phyloP scores from a whole-genome alignment of 2,888 invertebrate genomes.

The Apamea sordens region DNA sequence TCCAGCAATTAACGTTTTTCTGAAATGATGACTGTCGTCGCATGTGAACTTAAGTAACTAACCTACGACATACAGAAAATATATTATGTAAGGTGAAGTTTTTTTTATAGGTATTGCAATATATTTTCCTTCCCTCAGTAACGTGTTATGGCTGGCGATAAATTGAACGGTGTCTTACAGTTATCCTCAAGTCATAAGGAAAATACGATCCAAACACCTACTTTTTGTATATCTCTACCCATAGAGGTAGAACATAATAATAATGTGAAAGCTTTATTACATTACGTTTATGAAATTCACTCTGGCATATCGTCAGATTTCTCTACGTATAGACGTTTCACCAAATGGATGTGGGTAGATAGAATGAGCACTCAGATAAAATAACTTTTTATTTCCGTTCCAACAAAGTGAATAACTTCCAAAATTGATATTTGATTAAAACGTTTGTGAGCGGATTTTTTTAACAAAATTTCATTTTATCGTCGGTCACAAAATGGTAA shows the following conservation, averaged over 20 bases:
- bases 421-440: constrained; percentile 66
- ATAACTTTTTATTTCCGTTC: constrained; percentile 59
- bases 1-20: background rate
- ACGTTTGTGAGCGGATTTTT: constrained; percentile 53
- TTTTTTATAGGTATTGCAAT: background rate
- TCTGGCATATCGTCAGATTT: constrained; percentile 52
- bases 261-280: constrained; percentile 45
- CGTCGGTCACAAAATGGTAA: constrained; percentile 38
- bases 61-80: background rate
- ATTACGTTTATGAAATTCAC: constrained; percentile 44
- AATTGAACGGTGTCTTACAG: constrained; percentile 6
- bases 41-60: background rate
- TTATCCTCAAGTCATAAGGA: constrained; percentile 13
- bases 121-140: constrained; percentile 1
- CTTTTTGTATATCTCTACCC: background rate
- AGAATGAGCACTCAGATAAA: constrained; percentile 57
- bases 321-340: constrained; percentile 45
- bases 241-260: constrained; percentile 35
- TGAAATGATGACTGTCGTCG: background rate
- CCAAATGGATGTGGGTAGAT: constrained; percentile 56
- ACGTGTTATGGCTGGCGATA: background rate
- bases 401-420: constrained; percentile 63
- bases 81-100: background rate
- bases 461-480: constrained; percentile 49
- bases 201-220: constrained; percentile 14